phyloP scores from a whole-genome alignment of 2,113 vertebrate genomes.

The Amia ocellicauda region DNA sequence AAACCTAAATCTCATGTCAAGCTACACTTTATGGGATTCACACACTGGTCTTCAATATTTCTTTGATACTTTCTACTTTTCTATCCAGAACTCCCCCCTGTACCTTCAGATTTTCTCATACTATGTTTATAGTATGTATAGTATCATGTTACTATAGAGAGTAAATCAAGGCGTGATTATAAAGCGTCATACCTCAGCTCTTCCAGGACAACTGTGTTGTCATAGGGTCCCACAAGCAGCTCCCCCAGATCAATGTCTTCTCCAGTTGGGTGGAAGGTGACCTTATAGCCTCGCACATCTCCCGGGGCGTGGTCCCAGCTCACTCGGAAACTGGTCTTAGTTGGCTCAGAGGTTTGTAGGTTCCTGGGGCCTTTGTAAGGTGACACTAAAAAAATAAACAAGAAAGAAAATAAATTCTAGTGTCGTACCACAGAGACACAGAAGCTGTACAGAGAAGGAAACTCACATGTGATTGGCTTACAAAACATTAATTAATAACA shows the following conservation, averaged over 20 bases:
- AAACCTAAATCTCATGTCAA: no score
- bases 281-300: conserved; percentile 84
- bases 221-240: conserved; percentile 84
- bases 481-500: no score
- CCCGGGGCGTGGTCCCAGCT: conserved; percentile 90
- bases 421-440: not conserved
- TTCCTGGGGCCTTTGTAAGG: conserved; percentile 89
- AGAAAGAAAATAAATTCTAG: conserved; percentile 10
- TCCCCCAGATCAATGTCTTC: conserved; percentile 74
- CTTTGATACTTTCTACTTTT: no score
- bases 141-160: no score
- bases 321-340: conserved; percentile 88
- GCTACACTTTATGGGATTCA: no score
- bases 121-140: no score
- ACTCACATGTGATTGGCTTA: not conserved
- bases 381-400: conserved; percentile 70
- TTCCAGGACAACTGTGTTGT: conserved; percentile 92
- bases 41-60: no score
- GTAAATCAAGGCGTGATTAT: no score
- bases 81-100: no score
- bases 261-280: conserved; percentile 82
- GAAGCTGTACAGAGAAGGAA: not conserved
- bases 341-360: conserved; percentile 89
- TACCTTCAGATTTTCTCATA: no score
- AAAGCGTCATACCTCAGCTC: conserved; percentile 79